These are phyloP conservation scores for Tipula confusa DNA, from an alignment of 2,888 invertebrate species.

Conservation along the genomic window DNA sequence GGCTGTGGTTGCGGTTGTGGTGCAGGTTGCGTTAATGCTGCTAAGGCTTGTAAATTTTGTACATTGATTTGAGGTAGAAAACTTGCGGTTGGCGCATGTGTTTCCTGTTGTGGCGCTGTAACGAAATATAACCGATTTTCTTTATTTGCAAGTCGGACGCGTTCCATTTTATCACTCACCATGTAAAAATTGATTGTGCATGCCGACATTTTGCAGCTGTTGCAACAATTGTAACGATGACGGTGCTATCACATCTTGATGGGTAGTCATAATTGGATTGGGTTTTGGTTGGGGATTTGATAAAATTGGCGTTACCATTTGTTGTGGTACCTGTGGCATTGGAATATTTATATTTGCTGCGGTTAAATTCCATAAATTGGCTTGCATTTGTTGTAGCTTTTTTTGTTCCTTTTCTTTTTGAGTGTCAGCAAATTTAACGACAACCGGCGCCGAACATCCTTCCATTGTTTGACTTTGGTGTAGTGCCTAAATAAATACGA, in stretches of 20 bases:
- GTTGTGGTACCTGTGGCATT: constrained; percentile 53
- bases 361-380: constrained; percentile 83
- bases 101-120: not conserved
- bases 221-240: constrained; percentile 62
- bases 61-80: constrained; percentile 74
- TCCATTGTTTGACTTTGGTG: constrained; percentile 99
- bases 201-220: constrained; percentile 62
- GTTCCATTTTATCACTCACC: constrained; percentile 46
- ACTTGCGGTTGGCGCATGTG: constrained; percentile 47
- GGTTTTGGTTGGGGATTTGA: constrained; percentile 49
- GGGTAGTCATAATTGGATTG: constrained; percentile 48
- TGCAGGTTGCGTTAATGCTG: constrained; percentile 54
- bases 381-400: constrained; percentile 89
- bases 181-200: constrained; percentile 61
- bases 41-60: constrained; percentile 87
- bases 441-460: constrained; percentile 96
- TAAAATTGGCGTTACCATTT: constrained; percentile 52
- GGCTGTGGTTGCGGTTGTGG: constrained; percentile 42
- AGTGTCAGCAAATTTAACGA: constrained; percentile 99
- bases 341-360: constrained; percentile 55
- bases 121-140: not conserved
- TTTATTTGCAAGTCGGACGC: constrained; percentile 28
- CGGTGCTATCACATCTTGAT: constrained; percentile 53
- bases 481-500: constrained; percentile 55
- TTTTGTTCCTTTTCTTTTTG: constrained; percentile 99